Conservation (phyloP, 2,797 vertebrate species). For the Pantherophis vulpinus region DNA sequence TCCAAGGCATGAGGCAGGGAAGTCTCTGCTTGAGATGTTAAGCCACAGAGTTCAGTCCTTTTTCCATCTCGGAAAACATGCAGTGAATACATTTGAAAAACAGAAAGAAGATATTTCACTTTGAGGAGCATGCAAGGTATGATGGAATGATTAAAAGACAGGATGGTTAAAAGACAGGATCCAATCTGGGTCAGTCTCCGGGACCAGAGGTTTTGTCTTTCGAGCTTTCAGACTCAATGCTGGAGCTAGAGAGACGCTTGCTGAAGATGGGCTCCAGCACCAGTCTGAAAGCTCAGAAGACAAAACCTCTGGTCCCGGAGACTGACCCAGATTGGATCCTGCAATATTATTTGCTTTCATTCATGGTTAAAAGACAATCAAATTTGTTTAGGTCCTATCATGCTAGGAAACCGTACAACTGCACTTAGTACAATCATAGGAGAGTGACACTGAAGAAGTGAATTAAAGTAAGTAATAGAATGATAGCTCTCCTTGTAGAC, state of each 20-base stretch:
- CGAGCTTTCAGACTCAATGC: too few species aligned
- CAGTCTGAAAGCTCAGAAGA: too few species aligned
- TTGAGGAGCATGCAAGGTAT: not conserved
- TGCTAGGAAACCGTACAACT: not conserved
- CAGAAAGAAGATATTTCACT: not conserved
- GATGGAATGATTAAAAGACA: not conserved
- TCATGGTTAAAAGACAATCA: not conserved
- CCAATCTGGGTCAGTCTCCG: not conserved
- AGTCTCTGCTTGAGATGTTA: not conserved
- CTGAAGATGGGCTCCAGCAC: too few species aligned
- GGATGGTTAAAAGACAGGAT: not conserved
- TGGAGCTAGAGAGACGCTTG: too few species aligned
- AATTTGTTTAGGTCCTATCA: not conserved
- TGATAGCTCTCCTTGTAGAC: not conserved
- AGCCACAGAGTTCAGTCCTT: not conserved
- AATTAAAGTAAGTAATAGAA: not conserved
- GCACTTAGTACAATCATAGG: not conserved
- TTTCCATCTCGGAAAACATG: not conserved
- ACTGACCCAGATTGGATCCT: too few species aligned
- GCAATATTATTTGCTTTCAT: too few species aligned
- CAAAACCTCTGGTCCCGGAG: too few species aligned
- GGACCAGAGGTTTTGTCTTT: not conserved
- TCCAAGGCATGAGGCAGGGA: not conserved
- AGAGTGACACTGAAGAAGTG: not conserved
- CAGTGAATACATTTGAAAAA: not conserved